phyloP scores from a whole-genome alignment of 2,888 invertebrate genomes.

The Quadroppia sp. region DNA sequence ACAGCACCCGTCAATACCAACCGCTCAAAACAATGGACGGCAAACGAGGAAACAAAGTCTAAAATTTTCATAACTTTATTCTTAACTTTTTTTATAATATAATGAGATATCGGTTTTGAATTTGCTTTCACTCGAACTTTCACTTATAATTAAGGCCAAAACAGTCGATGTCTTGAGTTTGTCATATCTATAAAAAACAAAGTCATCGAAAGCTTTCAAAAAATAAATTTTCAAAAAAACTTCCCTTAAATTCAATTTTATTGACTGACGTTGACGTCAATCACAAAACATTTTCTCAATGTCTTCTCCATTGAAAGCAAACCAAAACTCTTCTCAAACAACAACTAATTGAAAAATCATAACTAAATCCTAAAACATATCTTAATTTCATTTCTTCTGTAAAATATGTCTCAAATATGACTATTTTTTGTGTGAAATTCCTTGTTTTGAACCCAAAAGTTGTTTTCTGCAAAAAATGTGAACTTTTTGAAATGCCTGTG shows the following conservation, averaged over 20 bases:
- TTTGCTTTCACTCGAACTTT: background rate
- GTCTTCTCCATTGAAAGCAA: background rate
- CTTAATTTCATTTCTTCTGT: background rate
- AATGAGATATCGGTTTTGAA: background rate
- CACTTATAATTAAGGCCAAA: background rate
- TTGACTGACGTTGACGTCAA: background rate
- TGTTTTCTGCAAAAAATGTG: background rate
- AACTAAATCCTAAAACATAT: background rate
- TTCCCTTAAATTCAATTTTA: slow-evolving; percentile 8
- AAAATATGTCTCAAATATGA: background rate
- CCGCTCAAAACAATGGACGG: slow-evolving; percentile 21
- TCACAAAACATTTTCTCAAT: background rate
- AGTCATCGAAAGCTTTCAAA: background rate
- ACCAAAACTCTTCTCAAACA: background rate
- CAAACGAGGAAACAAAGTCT: slow-evolving; percentile 13
- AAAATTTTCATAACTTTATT: background rate
- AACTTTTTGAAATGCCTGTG: background rate
- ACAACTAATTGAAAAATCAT: background rate
- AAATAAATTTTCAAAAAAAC: background rate
- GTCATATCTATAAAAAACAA: background rate
- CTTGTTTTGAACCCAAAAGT: background rate
- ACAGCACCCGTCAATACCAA: background rate
- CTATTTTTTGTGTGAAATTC: background rate
- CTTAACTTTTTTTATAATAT: background rate
- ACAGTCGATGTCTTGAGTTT: background rate